Evolutionary conservation across 2,888 invertebrate genomes (phyloP).

Genomic region (Ophion ellenae): DNA sequence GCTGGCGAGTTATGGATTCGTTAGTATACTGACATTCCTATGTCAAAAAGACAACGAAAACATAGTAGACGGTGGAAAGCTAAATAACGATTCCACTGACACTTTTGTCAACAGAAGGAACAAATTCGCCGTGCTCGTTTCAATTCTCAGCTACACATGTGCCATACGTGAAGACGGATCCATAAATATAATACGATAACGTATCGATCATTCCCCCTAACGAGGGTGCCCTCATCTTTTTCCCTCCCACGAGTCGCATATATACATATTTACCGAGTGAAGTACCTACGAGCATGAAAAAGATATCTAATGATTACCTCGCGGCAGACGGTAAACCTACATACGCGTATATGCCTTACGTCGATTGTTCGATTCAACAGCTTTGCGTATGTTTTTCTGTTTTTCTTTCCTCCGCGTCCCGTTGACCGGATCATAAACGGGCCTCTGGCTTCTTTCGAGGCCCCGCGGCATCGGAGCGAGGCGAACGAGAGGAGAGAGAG

Average conservation of each 20-base stretch:
- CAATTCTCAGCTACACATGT: slow-evolving; percentile 19
- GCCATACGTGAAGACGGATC: neutral
- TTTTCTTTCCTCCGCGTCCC: slow-evolving; percentile 11
- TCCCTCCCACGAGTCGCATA: slow-evolving; percentile 23
- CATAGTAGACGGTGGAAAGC: neutral
- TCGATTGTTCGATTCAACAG: slow-evolving; percentile 31
- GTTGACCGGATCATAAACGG: slow-evolving; percentile 47
- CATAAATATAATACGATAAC: slow-evolving; percentile 32
- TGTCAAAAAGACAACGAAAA: neutral
- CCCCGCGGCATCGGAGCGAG: slow-evolving; percentile 34
- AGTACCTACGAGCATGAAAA: slow-evolving; percentile 7
- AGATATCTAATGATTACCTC: slow-evolving; percentile 1
- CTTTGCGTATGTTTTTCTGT: slow-evolving; percentile 1
- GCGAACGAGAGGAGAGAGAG: slow-evolving; percentile 13
- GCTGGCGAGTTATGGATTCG: slow-evolving; percentile 8
- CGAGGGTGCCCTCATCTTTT: slow-evolving; percentile 28
- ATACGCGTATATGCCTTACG: slow-evolving; percentile 6
- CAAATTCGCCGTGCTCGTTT: slow-evolving; percentile 42
- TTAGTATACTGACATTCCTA: neutral
- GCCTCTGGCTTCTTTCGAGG: slow-evolving; percentile 26
- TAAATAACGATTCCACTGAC: slow-evolving; percentile 30
- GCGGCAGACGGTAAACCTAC: slow-evolving; percentile 32
- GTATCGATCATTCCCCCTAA: slow-evolving; percentile 48
- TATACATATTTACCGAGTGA: slow-evolving; percentile 8
- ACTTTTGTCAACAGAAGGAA: slow-evolving; percentile 49